Percentiles rank a stretch among this genome's conserved stretches.
These are phyloP conservation scores for Trachelipus rathkii DNA, from an alignment of 1,140 invertebrate genomes.

Conservation along the genomic window DNA sequence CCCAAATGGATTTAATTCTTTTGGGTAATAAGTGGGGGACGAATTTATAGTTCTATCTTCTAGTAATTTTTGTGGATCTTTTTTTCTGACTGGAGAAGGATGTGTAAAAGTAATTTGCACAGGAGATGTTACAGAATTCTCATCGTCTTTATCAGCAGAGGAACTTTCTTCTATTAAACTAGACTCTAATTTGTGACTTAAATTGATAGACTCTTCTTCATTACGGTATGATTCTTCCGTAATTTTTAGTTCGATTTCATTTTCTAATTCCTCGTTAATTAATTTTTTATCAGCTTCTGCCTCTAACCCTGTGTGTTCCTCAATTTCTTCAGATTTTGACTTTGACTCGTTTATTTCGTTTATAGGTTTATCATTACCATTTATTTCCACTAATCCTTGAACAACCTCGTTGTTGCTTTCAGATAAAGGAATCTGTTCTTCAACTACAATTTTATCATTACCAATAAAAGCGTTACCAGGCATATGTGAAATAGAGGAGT, in stretches of 20 bases:
- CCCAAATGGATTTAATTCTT: constrained; percentile 1
- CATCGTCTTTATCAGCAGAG: neutral
- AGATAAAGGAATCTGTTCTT: neutral
- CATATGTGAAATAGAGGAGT: neutral
- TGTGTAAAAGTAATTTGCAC: neutral
- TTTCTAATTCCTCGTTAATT: too few relatives aligned
- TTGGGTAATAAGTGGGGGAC: neutral
- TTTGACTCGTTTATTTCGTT: neutral
- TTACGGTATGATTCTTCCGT: neutral
- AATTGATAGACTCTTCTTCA: neutral
- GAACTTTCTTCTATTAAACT: neutral
- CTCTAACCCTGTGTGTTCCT: neutral
- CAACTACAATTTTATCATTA: neutral
- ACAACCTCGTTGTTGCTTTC: neutral
- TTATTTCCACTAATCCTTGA: neutral
- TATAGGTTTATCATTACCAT: neutral
- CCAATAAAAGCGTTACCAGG: neutral
- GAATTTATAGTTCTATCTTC: neutral
- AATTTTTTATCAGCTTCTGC: too few relatives aligned
- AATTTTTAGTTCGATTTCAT: too few relatives aligned
- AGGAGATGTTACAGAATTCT: neutral
- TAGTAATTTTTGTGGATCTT: neutral
- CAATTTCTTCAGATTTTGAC: neutral
- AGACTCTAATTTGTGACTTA: neutral
- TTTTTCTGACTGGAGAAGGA: neutral